phyloP scores from a whole-genome alignment of 2,888 invertebrate genomes.

The Chromoteleia sp. region DNA sequence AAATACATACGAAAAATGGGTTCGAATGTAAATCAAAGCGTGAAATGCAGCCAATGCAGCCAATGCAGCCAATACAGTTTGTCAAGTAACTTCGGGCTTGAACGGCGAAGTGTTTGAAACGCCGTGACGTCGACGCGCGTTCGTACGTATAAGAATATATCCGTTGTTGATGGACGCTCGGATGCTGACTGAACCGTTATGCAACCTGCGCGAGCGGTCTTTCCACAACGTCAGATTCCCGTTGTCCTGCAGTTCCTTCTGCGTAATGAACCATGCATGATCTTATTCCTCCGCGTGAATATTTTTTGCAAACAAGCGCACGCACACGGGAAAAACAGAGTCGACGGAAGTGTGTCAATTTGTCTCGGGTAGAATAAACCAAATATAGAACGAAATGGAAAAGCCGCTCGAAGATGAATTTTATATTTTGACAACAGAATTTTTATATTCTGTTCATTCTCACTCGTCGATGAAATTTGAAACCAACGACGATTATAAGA shows the following conservation, averaged over 20 bases:
- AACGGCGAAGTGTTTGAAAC: conserved; percentile 3
- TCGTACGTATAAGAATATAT: conserved; percentile 29
- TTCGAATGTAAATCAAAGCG: background rate
- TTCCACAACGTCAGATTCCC: conserved; percentile 66
- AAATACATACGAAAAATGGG: background rate
- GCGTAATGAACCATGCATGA: conserved; percentile 69
- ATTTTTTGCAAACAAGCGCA: conserved; percentile 27
- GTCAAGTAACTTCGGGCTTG: conserved; percentile 6
- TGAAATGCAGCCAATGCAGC: no score
- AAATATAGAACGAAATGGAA: conserved; percentile 27
- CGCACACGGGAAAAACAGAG: conserved; percentile 2
- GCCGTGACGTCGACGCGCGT: conserved; percentile 21
- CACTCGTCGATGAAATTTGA: no score
- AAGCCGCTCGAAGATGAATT: background rate
- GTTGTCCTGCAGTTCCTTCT: conserved; percentile 65
- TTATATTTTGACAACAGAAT: no score
- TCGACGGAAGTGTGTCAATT: conserved; percentile 36
- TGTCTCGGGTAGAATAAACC: background rate
- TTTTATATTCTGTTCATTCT: no score
- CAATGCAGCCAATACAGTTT: conserved; percentile 5
- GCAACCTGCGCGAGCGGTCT: conserved; percentile 67
- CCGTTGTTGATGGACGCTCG: conserved; percentile 49
- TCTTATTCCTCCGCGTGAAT: conserved; percentile 53
- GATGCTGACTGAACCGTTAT: conserved; percentile 69
- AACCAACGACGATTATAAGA: no score